These are phyloP conservation scores for Pygoscelis antarcticus DNA, from an alignment of 2,113 vertebrate genomes.

Conservation along the genomic window DNA sequence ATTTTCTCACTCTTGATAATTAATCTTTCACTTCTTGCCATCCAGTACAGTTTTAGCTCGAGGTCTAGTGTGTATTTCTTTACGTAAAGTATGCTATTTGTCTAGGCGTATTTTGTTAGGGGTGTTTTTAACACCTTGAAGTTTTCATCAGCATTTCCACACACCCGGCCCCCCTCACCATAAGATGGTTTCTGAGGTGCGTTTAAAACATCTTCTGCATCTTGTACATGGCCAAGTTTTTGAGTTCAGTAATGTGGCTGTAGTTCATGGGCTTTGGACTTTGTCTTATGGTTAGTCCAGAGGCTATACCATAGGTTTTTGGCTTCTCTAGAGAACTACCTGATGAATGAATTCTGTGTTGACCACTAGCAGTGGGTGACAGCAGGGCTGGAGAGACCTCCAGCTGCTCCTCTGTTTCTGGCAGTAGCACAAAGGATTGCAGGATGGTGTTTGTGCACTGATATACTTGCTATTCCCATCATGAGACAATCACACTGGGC, in stretches of 20 bases:
- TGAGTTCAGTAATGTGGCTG: not conserved
- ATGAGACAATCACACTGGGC: rapidly evolving
- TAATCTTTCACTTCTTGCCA: not conserved
- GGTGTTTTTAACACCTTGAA: not conserved
- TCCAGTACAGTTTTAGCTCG: not conserved
- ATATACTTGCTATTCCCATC: not conserved
- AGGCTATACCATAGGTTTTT: not conserved
- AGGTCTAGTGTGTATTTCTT: not conserved
- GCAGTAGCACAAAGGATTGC: no score
- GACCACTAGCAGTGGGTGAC: not conserved
- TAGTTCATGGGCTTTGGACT: not conserved
- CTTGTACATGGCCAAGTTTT: not conserved
- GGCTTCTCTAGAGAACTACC: not conserved
- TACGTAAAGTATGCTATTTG: not conserved
- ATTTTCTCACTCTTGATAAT: not conserved
- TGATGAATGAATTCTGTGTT: not conserved
- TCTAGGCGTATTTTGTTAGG: not conserved
- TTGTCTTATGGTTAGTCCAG: not conserved
- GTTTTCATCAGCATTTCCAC: not conserved
- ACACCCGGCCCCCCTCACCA: rapidly evolving
- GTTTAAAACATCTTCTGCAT: not conserved
- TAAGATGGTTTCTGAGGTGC: not conserved
- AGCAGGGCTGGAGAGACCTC: not conserved
- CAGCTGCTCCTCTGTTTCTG: not conserved
- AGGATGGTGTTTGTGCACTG: not conserved